Percentiles rank a stretch among this genome's conserved stretches.
Evolutionary conservation across 2,113 vertebrate species (phyloP).

Genomic region (Chaetops frenatus): DNA sequence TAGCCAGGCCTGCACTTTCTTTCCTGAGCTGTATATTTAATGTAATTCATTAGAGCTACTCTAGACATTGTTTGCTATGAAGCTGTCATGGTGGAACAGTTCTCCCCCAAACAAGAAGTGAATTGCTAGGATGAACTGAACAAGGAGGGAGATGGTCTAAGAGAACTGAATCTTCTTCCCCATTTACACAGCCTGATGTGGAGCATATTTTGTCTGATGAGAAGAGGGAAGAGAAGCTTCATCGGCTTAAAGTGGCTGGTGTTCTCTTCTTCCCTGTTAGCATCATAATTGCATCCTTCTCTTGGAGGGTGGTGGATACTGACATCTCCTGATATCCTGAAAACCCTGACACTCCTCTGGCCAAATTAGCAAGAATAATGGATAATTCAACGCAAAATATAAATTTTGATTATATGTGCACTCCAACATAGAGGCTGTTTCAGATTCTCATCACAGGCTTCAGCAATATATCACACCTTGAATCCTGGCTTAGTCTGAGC

Average conservation of each 20-base stretch:
- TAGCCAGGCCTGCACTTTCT: background rate
- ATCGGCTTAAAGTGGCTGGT: background rate
- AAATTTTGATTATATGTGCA: rapidly evolving
- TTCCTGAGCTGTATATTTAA: background rate
- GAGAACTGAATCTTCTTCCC: background rate
- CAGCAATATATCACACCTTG: background rate
- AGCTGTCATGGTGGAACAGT: background rate
- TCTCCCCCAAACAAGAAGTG: background rate
- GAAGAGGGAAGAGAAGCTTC: background rate
- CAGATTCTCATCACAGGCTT: background rate
- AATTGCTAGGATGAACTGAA: background rate
- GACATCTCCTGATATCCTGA: background rate
- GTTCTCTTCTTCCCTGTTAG: background rate
- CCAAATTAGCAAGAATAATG: background rate
- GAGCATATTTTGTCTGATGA: background rate
- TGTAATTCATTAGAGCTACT: background rate
- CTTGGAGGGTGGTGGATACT: background rate
- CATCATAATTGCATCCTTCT: background rate
- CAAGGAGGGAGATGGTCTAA: background rate
- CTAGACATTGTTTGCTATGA: background rate
- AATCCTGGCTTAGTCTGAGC: background rate
- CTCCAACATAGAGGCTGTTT: background rate
- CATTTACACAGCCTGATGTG: background rate
- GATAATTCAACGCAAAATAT: background rate
- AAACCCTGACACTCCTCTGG: background rate